Base-by-base conservation (phyloP, 2,888 invertebrate genomes). In the Caenorhabditis drosophilae region DNA sequence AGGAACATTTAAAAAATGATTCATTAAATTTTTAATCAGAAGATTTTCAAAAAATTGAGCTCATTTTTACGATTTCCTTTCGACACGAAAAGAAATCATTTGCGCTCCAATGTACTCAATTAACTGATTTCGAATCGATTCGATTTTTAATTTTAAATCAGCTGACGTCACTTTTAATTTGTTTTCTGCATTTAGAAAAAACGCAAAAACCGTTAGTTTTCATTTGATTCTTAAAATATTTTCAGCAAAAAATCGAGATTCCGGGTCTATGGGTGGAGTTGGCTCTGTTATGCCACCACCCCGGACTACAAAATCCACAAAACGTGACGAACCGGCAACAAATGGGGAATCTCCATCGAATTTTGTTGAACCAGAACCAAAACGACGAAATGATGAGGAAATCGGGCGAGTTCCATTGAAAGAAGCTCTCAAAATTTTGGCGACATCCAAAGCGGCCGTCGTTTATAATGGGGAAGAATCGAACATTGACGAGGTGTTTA, bases 241-340 rank as follows among this genome's bases (percentile, higher is more conserved):
- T n/a, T n/a, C n/a, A n/a, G n/a, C n/a, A n/a, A n/a, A n/a, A n/a
- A n/a, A n/a, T n/a, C n/a, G n/a, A n/a, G n/a, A n/a, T n/a, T n/a
- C n/a, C n/a, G n/a, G n/a, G n/a, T n/a, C 23, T 40, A 70, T 70
- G 70, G 70, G 70, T 36, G 61, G 40, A 26, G 70, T 67, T 41
- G 70, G 58, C 16, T 55, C 62, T 31, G 52, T 52, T 27, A 70
- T 70, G 70, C 70, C 70, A 9, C 55, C 69, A 48, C 58, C 62
- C 34, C 40, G 46, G 34, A 38, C 47, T 15, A 18, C 38, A n/a
- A 18, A 26, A 34, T 15, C 47, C 7, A 20, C 22, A 11, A 16
- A 22, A 20, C 20, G 34, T 1, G 44, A 44, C 34, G 34, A 38
- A 34, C 53, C 57, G 40, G 35, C 44, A 27, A 48, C 47, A n/a